A percentile compares a stretch with the other conserved stretches of the same genome.
Conservation (phyloP, 2,113 vertebrate species). For the Etia nguti region DNA sequence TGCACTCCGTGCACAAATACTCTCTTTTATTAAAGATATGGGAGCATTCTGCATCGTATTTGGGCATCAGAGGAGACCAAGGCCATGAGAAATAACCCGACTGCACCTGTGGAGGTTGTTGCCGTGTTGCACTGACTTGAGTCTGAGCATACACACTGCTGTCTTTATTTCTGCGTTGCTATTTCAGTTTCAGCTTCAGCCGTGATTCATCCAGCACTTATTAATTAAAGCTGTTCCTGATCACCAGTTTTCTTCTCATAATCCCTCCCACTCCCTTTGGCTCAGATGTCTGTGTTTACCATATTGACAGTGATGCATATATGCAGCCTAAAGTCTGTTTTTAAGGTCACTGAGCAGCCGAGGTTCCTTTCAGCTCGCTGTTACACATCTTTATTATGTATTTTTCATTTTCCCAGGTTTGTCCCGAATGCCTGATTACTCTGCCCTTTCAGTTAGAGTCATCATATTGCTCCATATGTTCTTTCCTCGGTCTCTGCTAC, state of each 20-base stretch:
- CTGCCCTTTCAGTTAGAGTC: neutral
- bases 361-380: neutral
- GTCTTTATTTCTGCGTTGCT: neutral
- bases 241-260: neutral
- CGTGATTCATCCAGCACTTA: neutral
- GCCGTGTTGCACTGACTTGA: neutral
- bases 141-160: neutral
- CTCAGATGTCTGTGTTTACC: neutral
- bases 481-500: neutral
- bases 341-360: neutral
- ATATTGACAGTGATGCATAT: neutral
- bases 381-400: neutral
- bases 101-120: neutral
- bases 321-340: neutral
- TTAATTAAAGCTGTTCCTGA: constrained; percentile 22
- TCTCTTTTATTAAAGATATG: neutral
- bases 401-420: neutral
- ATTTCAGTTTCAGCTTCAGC: neutral
- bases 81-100: neutral
- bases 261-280: neutral
- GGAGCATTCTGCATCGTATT: neutral
- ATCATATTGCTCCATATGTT: neutral
- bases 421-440: rapidly evolving
- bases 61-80: neutral
- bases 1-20: neutral